Base-by-base conservation (phyloP, 2,113 vertebrate genomes). In the Tenebrosternarchus preto region DNA sequence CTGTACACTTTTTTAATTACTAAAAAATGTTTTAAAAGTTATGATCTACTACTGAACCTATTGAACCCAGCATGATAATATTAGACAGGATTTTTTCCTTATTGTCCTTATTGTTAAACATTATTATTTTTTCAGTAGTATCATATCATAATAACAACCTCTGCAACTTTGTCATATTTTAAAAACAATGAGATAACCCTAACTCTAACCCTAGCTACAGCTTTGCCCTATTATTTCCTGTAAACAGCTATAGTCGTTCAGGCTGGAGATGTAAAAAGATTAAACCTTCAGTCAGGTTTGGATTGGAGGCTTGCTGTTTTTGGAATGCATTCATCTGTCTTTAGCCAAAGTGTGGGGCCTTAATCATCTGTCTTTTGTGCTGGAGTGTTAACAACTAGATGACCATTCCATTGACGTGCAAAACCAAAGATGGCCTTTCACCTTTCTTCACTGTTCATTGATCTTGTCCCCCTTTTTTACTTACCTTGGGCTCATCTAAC, bases 301-400 rank as follows among this genome's bases (percentile, higher is more conserved):
- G 16, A 75, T 22, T 66, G 39, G 67, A 69, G 8, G 70, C 78
- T 61, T 74, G 46, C 77, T 73, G 82, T 8, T 76, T 79, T 70
- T 31, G 82, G 82, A 83, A 86, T 86, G 78, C 19, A 36, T 55
- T 57, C 46, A 43, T 61, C 46, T 56, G 53, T 61, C 77, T 80
- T 19, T 74, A 15, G 29, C 61, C 31, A 24, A 19, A 73, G 46
- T 71, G 67, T 19, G 43, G 73, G 67, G 72, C 22, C 43, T 33
- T 55, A 8, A 25, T 16, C 12, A 63, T 46, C 60, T 56, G 46
- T 61, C 72, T 74, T 83, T 81, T 85, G 63, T 67, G 60, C 46
- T 43, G 17, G 0, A n/a, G 29, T 82, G 80, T 86, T 81, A 80
- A 82, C 67, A 82, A 50, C 22, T 61, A 73, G 46, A 78, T 1